phyloP scores from a whole-genome alignment of 2,797 vertebrate genomes.

The Sorex maritimensis region DNA sequence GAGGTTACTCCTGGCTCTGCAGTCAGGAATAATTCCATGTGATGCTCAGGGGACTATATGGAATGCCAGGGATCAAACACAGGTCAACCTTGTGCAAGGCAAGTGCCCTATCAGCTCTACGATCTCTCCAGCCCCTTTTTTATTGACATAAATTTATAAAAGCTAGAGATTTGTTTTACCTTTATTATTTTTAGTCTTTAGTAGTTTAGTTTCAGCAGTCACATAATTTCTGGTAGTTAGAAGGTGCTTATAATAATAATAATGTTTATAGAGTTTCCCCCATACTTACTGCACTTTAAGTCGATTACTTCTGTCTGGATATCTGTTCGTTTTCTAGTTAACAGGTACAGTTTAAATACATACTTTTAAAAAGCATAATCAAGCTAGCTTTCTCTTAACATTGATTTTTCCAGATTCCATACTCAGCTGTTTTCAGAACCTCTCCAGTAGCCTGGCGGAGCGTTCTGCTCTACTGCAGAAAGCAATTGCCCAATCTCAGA shows the following conservation, averaged over 20 bases:
- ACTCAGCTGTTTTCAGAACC: conserved; percentile 93
- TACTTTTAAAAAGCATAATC: conserved; percentile 47
- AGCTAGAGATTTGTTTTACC: neutral
- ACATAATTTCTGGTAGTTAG: conserved; percentile 45
- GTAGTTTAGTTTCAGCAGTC: neutral
- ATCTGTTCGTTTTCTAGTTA: conserved; percentile 14
- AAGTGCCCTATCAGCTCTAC: neutral
- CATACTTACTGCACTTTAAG: conserved; percentile 38
- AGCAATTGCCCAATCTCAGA: conserved; percentile 97
- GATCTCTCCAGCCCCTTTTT: neutral
- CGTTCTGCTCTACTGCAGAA: conserved; percentile 96
- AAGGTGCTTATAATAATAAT: neutral
- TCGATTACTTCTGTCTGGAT: conserved; percentile 65
- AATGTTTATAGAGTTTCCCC: conserved; percentile 55
- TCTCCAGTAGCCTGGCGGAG: conserved; percentile 93
- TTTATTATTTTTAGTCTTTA: conserved; percentile 26
- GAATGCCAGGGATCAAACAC: too few relatives aligned
- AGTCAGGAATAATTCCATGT: too few relatives aligned
- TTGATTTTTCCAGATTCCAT: conserved; percentile 91
- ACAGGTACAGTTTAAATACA: conserved; percentile 33
- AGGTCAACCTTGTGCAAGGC: neutral
- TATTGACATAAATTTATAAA: conserved; percentile 25
- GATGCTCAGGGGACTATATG: too few relatives aligned
- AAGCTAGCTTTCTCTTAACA: conserved; percentile 31
- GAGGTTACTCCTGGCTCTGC: too few relatives aligned